phyloP scores from a whole-genome alignment of 1,140 invertebrate genomes.

The Trichomalopsis sarcophagae region DNA sequence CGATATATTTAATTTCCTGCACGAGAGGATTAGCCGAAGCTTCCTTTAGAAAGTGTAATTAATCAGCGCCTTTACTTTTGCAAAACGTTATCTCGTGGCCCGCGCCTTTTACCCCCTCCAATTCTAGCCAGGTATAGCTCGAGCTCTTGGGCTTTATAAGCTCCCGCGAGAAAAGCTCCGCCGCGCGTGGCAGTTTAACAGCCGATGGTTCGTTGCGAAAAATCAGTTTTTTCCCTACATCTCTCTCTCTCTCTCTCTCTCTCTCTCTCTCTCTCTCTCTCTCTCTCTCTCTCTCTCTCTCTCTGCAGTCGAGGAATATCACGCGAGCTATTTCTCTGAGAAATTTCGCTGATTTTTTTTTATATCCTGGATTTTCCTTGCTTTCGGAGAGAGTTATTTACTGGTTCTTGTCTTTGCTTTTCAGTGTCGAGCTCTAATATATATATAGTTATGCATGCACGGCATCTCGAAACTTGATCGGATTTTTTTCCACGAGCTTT shows the following conservation, averaged over 20 bases:
- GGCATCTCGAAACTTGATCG: no score
- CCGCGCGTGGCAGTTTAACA: no score
- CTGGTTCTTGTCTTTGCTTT: no score
- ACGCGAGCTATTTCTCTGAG: not conserved
- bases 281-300: not conserved
- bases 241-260: not conserved
- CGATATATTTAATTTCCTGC: conserved; percentile 38
- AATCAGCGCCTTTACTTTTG: not conserved
- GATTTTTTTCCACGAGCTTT: no score
- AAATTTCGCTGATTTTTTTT: not conserved
- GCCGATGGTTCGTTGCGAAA: not conserved
- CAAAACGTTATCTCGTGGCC: not conserved
- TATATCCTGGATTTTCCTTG: not conserved
- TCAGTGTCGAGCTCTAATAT: no score
- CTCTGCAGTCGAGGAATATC: not conserved
- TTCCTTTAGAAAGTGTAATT: not conserved
- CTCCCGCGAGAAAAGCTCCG: not conserved
- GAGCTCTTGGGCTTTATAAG: not conserved
- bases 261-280: not conserved
- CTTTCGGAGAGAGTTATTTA: not conserved
- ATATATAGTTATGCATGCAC: no score
- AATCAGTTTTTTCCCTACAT: not conserved
- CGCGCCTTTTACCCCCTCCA: not conserved
- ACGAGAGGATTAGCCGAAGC: not conserved
- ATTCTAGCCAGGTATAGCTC: not conserved